Evolutionary conservation across 1,140 invertebrate genomes (phyloP).

Genomic region (Pseudoatta argentina): DNA sequence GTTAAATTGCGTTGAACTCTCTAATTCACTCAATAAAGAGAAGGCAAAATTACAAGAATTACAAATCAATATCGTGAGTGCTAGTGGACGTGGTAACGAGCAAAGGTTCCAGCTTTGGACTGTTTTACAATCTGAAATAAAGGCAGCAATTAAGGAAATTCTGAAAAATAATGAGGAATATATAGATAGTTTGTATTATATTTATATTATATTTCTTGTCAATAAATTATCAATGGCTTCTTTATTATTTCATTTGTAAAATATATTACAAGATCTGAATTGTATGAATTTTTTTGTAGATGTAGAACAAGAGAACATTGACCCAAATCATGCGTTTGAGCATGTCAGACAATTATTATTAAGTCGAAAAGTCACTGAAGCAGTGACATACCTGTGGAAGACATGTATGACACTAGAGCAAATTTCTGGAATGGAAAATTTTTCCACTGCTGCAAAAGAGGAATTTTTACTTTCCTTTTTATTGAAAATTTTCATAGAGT

Average conservation of each 20-base stretch:
- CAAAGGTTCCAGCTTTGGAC: conserved; percentile 85
- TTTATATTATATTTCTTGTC: conserved; percentile 7
- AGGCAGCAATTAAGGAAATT: conserved; percentile 82
- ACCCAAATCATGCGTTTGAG: conserved; percentile 79
- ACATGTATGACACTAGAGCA: conserved; percentile 74
- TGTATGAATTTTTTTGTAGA: background rate
- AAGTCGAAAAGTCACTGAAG: conserved; percentile 78
- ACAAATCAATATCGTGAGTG: conserved; percentile 85
- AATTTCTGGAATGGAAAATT: conserved; percentile 73
- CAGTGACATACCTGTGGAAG: conserved; percentile 77
- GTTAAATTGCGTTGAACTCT: conserved; percentile 88
- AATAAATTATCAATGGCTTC: background rate
- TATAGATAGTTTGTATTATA: conserved; percentile 32
- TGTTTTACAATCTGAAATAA: conserved; percentile 81
- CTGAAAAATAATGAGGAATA: conserved; percentile 71
- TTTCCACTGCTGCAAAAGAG: conserved; percentile 75
- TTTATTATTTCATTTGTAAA: background rate
- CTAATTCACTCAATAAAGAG: conserved; percentile 87
- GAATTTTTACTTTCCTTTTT: conserved; percentile 80
- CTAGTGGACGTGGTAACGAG: conserved; percentile 81
- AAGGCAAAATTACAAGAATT: conserved; percentile 88
- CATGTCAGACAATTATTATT: conserved; percentile 82
- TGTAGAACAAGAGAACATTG: conserved; percentile 74
- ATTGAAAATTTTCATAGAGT: conserved; percentile 83
- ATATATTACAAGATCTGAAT: background rate